These are phyloP conservation scores for Caenorhabditis sinica DNA, from an alignment of 2,888 invertebrate species.

Conservation along the genomic window DNA sequence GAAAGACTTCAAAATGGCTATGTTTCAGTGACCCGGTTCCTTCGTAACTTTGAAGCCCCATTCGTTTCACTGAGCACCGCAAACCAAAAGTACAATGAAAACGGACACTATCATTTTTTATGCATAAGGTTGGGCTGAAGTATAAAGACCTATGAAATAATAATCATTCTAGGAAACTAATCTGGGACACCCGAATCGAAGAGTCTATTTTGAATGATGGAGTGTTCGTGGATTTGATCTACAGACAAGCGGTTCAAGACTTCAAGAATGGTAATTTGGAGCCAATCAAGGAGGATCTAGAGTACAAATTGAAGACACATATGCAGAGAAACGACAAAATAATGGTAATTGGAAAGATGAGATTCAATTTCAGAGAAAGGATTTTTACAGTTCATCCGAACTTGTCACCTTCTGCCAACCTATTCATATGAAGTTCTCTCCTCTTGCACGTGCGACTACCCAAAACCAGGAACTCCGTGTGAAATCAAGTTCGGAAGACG, in stretches of 20 bases:
- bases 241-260: conserved; percentile 73
- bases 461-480: conserved; percentile 84
- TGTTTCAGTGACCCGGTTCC: conserved; percentile 89
- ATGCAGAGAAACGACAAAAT: conserved; percentile 63
- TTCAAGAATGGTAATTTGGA: conserved; percentile 42
- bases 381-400: conserved; percentile 89
- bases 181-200: conserved; percentile 78
- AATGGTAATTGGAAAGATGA: conserved; percentile 17
- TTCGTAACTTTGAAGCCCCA: conserved; percentile 98
- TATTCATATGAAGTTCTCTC: conserved; percentile 93
- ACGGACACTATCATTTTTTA: conserved; percentile 70
- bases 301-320: conserved; percentile 52
- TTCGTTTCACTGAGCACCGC: conserved; percentile 89
- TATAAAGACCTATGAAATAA: neutral
- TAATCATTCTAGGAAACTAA: conserved; percentile 72
- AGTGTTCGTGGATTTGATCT: conserved; percentile 72
- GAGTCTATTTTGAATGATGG: conserved; percentile 77
- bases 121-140: conserved; percentile 46
- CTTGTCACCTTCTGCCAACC: conserved; percentile 91
- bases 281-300: conserved; percentile 55
- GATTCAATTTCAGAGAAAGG: neutral
- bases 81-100: conserved; percentile 74
- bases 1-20: too few relatives aligned
- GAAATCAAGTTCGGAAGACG: conserved; percentile 89
- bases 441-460: conserved; percentile 74